Conservation (phyloP, 2,888 invertebrate genomes). For the Empis livida region DNA sequence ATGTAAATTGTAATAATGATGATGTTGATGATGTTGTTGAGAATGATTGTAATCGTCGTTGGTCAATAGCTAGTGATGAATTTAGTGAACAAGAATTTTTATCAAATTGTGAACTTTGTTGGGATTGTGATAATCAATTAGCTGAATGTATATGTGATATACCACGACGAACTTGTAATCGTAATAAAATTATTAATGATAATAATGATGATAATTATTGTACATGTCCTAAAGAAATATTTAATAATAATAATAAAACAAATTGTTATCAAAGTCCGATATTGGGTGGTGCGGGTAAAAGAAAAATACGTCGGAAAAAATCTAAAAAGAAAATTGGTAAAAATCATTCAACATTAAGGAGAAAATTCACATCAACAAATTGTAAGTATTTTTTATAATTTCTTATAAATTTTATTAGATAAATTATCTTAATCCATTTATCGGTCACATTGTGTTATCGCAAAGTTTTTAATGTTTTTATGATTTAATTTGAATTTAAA, state of each 20-base stretch:
- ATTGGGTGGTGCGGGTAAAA: neutral
- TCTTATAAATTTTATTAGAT: too few species aligned
- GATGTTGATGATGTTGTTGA: slow-evolving; percentile 1
- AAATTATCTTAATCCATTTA: too few species aligned
- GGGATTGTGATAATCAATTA: slow-evolving; percentile 19
- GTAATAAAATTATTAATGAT: neutral
- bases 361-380: slow-evolving; percentile 11
- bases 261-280: neutral
- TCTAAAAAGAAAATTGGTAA: slow-evolving; percentile 18
- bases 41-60: slow-evolving; percentile 10
- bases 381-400: slow-evolving; percentile 12
- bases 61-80: slow-evolving; percentile 18
- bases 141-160: slow-evolving; percentile 16
- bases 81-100: slow-evolving; percentile 20
- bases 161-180: neutral
- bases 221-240: slow-evolving; percentile 3
- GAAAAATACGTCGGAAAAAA: slow-evolving; percentile 17
- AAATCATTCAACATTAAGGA: slow-evolving; percentile 19
- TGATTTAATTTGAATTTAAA: too few species aligned
- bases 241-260: neutral
- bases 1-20: slow-evolving; percentile 6
- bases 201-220: slow-evolving; percentile 7
- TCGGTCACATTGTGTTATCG: too few species aligned
- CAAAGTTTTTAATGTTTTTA: too few species aligned
- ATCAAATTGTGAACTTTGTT: slow-evolving; percentile 19